Base-by-base conservation (phyloP, 2,888 invertebrate species). In the Tubiluchus corallicola region DNA sequence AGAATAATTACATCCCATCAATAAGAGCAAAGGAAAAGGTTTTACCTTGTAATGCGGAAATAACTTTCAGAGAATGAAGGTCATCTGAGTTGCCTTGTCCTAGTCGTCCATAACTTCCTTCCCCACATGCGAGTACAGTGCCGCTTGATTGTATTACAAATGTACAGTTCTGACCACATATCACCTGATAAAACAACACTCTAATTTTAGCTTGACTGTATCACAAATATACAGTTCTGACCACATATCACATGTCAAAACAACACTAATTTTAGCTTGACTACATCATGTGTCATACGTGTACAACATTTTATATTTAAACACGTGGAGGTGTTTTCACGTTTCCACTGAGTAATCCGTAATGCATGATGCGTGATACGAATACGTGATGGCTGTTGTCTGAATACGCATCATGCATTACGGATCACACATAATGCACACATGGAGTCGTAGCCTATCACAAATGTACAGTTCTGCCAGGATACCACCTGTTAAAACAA, bases 131-230 rank as follows among this genome's bases (percentile, higher is more conserved):
- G 54, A 74, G 58, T 18, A 75, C 72, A 1, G 71, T 70, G 2
- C 75, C 75, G 57, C 72, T 72, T 1, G 71, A 67, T 53, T 71
- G 70, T 44, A 75, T 68, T 2, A 74, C 71, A 60, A 75, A 75
- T 1, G 75, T 74, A 53, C 74, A 75, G 57, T 75, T 74, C 59
- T 74, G 74, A 0, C 75, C 76, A 58, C 75, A 75, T 16, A 74
- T 62, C 19, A 75, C 70, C 62, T 73, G 70, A 48, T 69, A 67
- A 1, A 71, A 69, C 13, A 63, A n/a, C n/a, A n/a, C n/a, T n/a
- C n/a, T n/a, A n/a, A n/a, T n/a, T n/a, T n/a, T n/a, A n/a, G 57
- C 72, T 72, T 1, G 71, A 67, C 53, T 71, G 70, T 44, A 75
- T 68, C 2, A 74, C 71, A 60, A 75, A 75, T 2, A 75, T 74